Evolutionary conservation across 2,113 vertebrate genomes (phyloP).

Genomic region (Neomonachus schauinslandi): DNA sequence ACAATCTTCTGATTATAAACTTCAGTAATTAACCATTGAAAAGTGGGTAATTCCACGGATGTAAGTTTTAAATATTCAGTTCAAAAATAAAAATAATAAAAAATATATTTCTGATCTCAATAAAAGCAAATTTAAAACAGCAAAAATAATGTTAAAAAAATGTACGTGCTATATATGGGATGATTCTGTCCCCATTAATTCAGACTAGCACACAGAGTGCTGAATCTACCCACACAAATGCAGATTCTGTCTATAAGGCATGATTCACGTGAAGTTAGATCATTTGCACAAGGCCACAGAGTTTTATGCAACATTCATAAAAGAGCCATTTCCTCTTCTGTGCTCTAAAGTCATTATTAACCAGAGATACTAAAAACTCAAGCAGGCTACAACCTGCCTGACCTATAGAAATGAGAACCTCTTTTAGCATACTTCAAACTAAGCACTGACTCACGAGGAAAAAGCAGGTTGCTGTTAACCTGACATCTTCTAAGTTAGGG

Average conservation of each 20-base stretch:
- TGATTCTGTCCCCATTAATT: background rate
- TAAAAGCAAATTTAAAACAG: slow-evolving; percentile 28
- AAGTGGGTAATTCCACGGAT: background rate
- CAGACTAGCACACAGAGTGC: background rate
- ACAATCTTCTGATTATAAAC: background rate
- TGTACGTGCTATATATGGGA: background rate
- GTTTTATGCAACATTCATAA: background rate
- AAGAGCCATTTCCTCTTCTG: slow-evolving; percentile 54
- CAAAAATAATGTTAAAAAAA: background rate
- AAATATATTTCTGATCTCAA: background rate
- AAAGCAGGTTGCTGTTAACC: background rate
- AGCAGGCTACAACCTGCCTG: slow-evolving; percentile 53
- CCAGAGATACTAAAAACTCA: background rate
- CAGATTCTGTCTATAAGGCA: slow-evolving; percentile 19
- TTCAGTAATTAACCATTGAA: background rate
- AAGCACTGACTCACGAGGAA: slow-evolving; percentile 27
- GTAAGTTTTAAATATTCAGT: background rate
- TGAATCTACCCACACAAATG: background rate
- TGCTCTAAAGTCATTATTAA: slow-evolving; percentile 53
- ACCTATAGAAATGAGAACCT: slow-evolving; percentile 34
- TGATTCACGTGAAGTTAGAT: background rate
- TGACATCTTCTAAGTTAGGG: background rate
- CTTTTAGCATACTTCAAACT: slow-evolving; percentile 29
- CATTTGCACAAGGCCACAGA: background rate
- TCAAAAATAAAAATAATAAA: background rate